Conservation (phyloP, 2,797 vertebrate species). For the Sorex maritimensis region DNA sequence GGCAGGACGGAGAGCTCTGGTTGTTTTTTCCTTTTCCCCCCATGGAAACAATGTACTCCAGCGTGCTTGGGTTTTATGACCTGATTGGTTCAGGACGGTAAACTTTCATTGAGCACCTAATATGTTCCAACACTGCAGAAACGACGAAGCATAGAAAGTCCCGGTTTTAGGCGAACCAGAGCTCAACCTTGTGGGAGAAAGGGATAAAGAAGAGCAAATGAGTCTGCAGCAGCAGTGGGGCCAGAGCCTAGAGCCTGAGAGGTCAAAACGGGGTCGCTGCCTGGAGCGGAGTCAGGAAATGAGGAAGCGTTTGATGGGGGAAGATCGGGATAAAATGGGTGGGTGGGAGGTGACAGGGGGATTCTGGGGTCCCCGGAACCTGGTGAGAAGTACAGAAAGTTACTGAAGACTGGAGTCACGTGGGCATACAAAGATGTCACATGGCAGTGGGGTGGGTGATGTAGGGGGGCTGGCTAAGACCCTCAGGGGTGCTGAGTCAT, state of each 20-base stretch:
- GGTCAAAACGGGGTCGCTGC: background rate
- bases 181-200: slow-evolving; percentile 48
- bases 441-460: background rate
- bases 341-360: background rate
- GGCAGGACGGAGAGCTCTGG: no score
- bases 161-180: slow-evolving; percentile 35
- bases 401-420: background rate
- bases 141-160: background rate
- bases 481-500: background rate
- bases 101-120: slow-evolving; percentile 84
- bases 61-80: slow-evolving; percentile 80
- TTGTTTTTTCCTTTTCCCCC: background rate
- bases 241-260: background rate
- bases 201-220: background rate
- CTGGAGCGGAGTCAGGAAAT: background rate
- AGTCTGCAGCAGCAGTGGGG: background rate
- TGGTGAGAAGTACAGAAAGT: background rate
- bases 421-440: background rate
- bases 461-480: fast-evolving
- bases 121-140: slow-evolving; percentile 61
- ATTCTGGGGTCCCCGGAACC: background rate
- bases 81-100: slow-evolving; percentile 82
- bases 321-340: background rate
- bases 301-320: background rate
- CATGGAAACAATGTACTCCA: slow-evolving; percentile 70